Percentiles rank a stretch among this genome's conserved stretches.
These are phyloP conservation scores for Caenorhabditis sp. DNA, from an alignment of 2,888 invertebrate species.

Conservation along the genomic window DNA sequence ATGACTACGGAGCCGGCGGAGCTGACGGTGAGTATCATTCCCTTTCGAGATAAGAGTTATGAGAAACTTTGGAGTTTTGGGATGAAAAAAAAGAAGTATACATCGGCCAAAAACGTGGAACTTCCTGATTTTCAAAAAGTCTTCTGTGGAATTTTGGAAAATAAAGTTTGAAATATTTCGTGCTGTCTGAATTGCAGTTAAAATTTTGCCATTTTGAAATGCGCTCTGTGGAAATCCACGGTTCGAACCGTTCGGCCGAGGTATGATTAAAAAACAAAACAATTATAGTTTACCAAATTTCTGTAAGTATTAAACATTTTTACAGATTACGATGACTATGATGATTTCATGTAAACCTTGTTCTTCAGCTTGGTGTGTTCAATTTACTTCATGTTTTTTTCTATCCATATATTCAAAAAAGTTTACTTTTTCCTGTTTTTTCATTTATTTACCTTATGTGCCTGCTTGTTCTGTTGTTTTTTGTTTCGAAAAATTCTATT, in stretches of 20 bases:
- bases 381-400: neutral
- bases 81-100: neutral
- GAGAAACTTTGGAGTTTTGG: neutral
- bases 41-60: neutral
- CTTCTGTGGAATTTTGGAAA: too few relatives aligned
- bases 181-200: too few relatives aligned
- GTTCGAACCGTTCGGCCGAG: too few relatives aligned
- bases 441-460: neutral
- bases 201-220: too few relatives aligned
- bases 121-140: too few relatives aligned
- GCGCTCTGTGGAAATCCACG: too few relatives aligned
- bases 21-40: neutral
- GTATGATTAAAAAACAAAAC: too few relatives aligned
- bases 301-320: neutral
- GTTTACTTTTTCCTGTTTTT: neutral
- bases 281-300: too few relatives aligned
- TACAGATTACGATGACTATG: constrained; percentile 40
- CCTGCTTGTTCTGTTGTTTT: constrained; percentile 5
- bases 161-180: too few relatives aligned
- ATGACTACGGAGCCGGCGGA: constrained; percentile 39
- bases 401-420: neutral
- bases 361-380: neutral
- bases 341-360: constrained; percentile 15
- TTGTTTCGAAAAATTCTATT: neutral
- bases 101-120: too few relatives aligned